Conservation (phyloP, 1,140 invertebrate species). For the Drosophila santomea region DNA sequence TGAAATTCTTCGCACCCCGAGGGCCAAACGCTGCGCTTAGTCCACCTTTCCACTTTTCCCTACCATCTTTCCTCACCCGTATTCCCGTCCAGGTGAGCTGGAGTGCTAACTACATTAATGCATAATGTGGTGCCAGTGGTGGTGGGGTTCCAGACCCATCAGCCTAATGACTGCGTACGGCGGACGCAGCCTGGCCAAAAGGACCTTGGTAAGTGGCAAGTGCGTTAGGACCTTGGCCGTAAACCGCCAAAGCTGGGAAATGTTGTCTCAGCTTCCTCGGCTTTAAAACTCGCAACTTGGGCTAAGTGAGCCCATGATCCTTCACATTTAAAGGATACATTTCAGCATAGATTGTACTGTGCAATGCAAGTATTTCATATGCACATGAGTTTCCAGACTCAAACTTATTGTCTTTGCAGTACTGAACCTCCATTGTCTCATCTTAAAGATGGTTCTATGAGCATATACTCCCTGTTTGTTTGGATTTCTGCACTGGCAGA, state of each 20-base stretch:
- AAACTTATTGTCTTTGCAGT: too few species aligned
- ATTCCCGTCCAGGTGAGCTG: slow-evolving; percentile 51
- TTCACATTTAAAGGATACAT: background rate
- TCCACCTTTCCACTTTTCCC: background rate
- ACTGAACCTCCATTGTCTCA: too few species aligned
- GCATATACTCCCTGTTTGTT: too few species aligned
- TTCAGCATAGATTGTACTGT: too few species aligned
- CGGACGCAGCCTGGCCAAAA: slow-evolving; percentile 43
- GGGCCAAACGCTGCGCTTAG: background rate
- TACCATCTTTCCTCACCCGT: background rate
- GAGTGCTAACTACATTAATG: slow-evolving; percentile 79
- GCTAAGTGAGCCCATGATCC: background rate
- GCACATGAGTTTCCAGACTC: too few species aligned
- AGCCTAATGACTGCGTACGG: slow-evolving; percentile 61
- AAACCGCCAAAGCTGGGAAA: slow-evolving; percentile 52
- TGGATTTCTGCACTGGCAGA: too few species aligned
- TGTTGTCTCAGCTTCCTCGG: background rate
- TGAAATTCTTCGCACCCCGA: slow-evolving; percentile 62
- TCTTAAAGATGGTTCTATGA: too few species aligned
- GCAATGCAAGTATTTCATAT: too few species aligned
- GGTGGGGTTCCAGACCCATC: slow-evolving; percentile 23
- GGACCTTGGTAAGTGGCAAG: slow-evolving; percentile 64
- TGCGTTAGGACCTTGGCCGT: slow-evolving; percentile 53
- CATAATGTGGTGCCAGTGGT: slow-evolving; percentile 39
- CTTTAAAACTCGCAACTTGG: background rate